phyloP scores from a whole-genome alignment of 2,113 vertebrate species.

The Pterocles orientalis region DNA sequence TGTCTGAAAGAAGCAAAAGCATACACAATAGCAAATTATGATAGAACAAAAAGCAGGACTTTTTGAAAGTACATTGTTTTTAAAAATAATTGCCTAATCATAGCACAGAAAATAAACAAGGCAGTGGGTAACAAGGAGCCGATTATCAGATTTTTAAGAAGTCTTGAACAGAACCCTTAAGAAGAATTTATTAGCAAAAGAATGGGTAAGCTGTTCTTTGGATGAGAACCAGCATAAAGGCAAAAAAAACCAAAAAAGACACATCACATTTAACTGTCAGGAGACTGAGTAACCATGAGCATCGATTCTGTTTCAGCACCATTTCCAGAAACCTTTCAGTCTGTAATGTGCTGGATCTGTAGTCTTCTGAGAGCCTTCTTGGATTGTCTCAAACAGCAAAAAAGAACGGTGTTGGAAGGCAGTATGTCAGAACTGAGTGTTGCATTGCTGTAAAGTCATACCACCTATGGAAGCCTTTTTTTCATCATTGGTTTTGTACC shows the following conservation, averaged over 20 bases:
- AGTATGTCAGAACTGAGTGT: not conserved
- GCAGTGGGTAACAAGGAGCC: not conserved
- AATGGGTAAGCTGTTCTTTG: not conserved
- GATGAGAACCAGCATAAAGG: not conserved
- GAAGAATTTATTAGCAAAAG: not conserved
- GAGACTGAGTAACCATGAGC: not conserved
- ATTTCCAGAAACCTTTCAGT: not conserved
- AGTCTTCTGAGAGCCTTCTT: not conserved
- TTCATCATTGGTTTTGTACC: not conserved
- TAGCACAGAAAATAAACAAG: not conserved
- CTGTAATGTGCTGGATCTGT: not conserved
- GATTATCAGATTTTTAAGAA: not conserved
- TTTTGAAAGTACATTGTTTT: not conserved
- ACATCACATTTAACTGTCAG: not conserved
- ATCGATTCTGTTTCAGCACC: not conserved
- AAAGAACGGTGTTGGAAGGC: not conserved
- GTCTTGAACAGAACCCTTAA: not conserved
- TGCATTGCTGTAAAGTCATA: not conserved
- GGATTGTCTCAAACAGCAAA: not conserved
- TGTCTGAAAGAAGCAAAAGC: not conserved
- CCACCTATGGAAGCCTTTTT: not conserved
- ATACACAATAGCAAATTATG: not conserved
- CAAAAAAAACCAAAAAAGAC: accelerated
- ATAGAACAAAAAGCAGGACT: accelerated
- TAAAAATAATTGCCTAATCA: not conserved